These are phyloP conservation scores for Stictonetta naevosa DNA, from an alignment of 2,113 vertebrate species.

Conservation along the genomic window DNA sequence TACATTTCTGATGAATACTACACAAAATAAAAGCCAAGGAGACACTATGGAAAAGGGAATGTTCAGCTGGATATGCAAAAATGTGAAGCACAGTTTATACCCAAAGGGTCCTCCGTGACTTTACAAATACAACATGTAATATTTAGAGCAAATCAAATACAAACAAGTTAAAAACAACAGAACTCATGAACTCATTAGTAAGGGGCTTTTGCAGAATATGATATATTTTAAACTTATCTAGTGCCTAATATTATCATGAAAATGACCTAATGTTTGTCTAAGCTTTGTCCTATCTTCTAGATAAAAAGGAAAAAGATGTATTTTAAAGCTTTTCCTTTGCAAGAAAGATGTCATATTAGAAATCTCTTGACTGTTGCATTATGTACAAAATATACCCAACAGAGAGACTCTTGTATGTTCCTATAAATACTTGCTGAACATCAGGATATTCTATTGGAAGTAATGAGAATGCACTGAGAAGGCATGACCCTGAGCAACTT, in stretches of 20 bases:
- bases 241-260: background rate
- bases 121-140: background rate
- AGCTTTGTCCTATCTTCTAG: constrained; percentile 17
- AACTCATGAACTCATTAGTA: background rate
- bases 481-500: background rate
- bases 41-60: constrained; percentile 37
- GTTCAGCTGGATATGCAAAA: constrained; percentile 45
- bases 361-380: background rate
- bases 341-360: background rate
- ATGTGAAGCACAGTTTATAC: constrained; percentile 37
- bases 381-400: constrained; percentile 13
- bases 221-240: constrained; percentile 52
- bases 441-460: constrained; percentile 31
- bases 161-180: constrained; percentile 24
- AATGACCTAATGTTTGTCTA: constrained; percentile 62
- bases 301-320: background rate
- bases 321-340: constrained; percentile 6
- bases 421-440: constrained; percentile 2
- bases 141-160: constrained; percentile 48
- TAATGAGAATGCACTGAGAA: constrained; percentile 31
- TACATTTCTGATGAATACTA: constrained; percentile 63
- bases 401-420: background rate
- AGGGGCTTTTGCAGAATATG: background rate
- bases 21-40: constrained; percentile 58
- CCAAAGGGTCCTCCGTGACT: constrained; percentile 23